Percentiles rank a stretch among this genome's conserved stretches.
phyloP scores from a whole-genome alignment of 2,888 invertebrate genomes.

The Xanthia togata region DNA sequence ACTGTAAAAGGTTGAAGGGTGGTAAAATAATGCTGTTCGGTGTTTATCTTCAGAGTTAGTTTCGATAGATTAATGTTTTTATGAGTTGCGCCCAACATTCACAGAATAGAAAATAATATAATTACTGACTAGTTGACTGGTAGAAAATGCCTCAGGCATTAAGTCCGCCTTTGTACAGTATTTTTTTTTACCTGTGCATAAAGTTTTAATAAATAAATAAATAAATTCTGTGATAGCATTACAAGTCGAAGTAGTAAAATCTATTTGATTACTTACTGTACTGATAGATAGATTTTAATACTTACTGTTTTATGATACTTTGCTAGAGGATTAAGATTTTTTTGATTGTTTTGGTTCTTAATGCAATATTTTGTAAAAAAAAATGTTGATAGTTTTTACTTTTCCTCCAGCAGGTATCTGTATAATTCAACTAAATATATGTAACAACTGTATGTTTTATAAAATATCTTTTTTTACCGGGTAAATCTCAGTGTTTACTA shows the following conservation, averaged over 20 bases:
- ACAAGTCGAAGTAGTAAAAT: too few relatives aligned
- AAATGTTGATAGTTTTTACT: neutral
- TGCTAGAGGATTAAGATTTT: neutral
- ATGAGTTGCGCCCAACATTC: neutral
- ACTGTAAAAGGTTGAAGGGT: slow-evolving; percentile 40
- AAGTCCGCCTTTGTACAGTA: too few relatives aligned
- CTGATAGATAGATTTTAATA: neutral
- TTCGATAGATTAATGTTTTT: neutral
- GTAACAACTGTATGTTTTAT: too few relatives aligned
- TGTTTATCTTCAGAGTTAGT: neutral
- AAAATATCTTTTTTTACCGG: neutral
- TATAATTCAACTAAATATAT: neutral
- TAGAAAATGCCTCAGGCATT: too few relatives aligned
- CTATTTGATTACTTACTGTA: too few relatives aligned
- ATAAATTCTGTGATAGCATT: too few relatives aligned
- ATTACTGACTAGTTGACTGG: too few relatives aligned
- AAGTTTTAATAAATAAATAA: too few relatives aligned
- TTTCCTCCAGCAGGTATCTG: neutral
- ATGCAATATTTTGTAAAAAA: neutral
- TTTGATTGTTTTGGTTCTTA: neutral
- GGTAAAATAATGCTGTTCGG: neutral
- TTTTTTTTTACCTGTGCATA: too few relatives aligned
- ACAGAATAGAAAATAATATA: too few relatives aligned
- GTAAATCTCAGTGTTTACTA: neutral
- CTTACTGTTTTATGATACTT: neutral